Evolutionary conservation across 2,888 invertebrate genomes (phyloP), one percentile per base, ranked within the genome.

Genomic region (Pilophorus perplexus): DNA sequence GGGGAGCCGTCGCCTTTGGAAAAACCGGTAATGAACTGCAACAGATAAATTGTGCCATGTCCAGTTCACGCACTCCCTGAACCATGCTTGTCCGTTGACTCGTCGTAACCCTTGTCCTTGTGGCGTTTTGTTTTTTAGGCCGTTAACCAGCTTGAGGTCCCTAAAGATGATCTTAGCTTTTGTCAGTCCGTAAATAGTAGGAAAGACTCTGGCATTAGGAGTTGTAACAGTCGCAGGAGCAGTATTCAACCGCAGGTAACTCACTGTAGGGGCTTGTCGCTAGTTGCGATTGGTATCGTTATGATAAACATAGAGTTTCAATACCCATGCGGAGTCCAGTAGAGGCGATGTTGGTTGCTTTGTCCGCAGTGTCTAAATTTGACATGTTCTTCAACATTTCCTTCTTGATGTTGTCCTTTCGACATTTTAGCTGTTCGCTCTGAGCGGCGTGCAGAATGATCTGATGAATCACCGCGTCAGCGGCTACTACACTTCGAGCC

Each of bases 401-500:
- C n/a, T n/a, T n/a, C n/a, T n/a, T n/a, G n/a, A n/a, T n/a, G n/a
- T n/a, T n/a, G n/a, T n/a, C n/a, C 10, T 33, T 10, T 33, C 6
- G 33, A 10, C 8, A 10, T 14, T 6, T 44, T 80, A 85, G 85
- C 80, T 86, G 67, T 85, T 82, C 75, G 82, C 84, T 20, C 80
- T 85, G 74, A 84, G 84, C 74, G 84, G 84, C 72, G 76, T 74
- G 75, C 81, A 68, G 74, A 84, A 85, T 46, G 88, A 90, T 72
- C 83, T 89, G 71, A 80, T 89, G 74, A 86, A 86, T 68, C 89
- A 91, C 72, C 82, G 92, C 33, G 91, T 91, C 1, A 92, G 92
- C 28, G 92, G 91, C 18, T 93, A 92, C 78, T 92, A 90, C 76
- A 92, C 91, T 2, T 90, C 91, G 66, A 91, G 89, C 74, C 88